Base-by-base conservation (phyloP, 2,888 invertebrate species). In the Acrobasis repandana region DNA sequence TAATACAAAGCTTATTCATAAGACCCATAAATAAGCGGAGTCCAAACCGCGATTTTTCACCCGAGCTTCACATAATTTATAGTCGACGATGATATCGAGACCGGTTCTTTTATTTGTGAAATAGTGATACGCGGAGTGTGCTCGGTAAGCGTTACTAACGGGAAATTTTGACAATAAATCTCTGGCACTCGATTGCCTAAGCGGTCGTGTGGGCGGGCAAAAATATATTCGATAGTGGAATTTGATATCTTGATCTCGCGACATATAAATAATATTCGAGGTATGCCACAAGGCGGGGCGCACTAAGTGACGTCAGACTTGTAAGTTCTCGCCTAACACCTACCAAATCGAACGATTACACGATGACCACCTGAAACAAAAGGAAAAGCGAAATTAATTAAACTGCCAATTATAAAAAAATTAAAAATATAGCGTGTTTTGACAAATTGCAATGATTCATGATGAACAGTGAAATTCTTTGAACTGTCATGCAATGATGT, bases 351-450 rank as follows among this genome's bases (percentile, higher is more conserved):
- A 82, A 80, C 74, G 77, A 75, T 75, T 77, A 85, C 83, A 79
- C 83, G 88, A 82, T 83, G 91, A 82, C 88, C 86, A 93, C 88
- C 93, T 93, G 93, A 77, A 93, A 93, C 93, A 93, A 93, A 92
- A 90, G 88, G 86, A 89, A 89, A 93, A 92, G 92, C 92, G 83
- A 93, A 93, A 92, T 93, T 92, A 93, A 92, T 93, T 70, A 87
- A 86, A 90, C 85, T 76, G 91, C 91, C 89, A 91, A 88, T 88
- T 68, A 88, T 82, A 85, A 86, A 75, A 80, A 85, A 86, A 75
- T 80, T 80, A 80, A 75, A 71, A 82, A 83, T 69, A 74, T 65
- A 76, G 75, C 75, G 70, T 69, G 69, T 67, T 72, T 56, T 62
- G 46, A 58, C 58, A 65, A 62, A 66, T 61, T 60, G 73, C 73